Evolutionary conservation across 2,888 invertebrate species (phyloP).

Genomic region (Tetramorium bicarinatum): DNA sequence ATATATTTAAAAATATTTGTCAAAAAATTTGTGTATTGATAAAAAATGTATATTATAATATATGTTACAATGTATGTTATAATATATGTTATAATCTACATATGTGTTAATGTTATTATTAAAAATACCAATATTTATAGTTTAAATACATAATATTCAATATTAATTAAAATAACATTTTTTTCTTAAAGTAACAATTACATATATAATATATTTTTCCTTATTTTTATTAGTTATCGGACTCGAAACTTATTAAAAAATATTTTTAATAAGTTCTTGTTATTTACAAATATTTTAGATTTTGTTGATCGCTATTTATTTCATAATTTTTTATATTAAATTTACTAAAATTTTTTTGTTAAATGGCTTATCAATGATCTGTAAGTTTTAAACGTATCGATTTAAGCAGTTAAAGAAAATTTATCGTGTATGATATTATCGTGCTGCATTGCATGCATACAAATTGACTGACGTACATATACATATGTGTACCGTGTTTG

Average conservation of each 20-base stretch:
- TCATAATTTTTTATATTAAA: background rate
- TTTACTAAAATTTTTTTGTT: background rate
- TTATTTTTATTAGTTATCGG: background rate
- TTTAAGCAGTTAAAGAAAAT: slow-evolving; percentile 61
- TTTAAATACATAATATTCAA: background rate
- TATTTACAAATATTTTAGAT: background rate
- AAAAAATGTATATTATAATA: background rate
- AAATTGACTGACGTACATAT: background rate
- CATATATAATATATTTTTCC: background rate
- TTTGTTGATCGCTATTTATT: background rate
- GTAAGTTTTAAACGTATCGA: slow-evolving; percentile 63
- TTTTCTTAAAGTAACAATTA: background rate
- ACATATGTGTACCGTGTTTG: slow-evolving; percentile 42
- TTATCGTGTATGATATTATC: slow-evolving; percentile 34
- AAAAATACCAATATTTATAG: background rate
- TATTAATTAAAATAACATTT: background rate
- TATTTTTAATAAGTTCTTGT: background rate
- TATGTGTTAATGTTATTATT: background rate
- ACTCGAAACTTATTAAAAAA: background rate
- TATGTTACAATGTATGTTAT: background rate
- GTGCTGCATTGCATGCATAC: slow-evolving; percentile 65
- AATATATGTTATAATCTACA: background rate
- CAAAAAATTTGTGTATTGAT: background rate
- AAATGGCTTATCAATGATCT: slow-evolving; percentile 50
- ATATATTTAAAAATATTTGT: background rate